Base-by-base conservation (phyloP, 2,888 invertebrate genomes). In the Campoplex nolae region DNA sequence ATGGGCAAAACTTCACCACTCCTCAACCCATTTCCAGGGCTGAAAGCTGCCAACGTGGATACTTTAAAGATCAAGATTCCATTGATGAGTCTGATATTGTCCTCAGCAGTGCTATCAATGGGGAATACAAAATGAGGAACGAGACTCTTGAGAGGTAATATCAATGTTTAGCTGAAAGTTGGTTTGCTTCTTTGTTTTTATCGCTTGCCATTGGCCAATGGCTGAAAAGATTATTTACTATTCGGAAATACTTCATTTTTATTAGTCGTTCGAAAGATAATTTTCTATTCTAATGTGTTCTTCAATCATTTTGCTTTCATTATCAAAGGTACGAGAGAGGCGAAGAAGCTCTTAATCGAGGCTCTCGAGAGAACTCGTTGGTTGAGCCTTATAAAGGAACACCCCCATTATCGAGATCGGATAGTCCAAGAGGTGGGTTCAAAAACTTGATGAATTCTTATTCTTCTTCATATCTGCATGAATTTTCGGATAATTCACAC, bases 341-440 rank as follows among this genome's bases (percentile, higher is more conserved):
- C 81, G 93, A 94, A 74, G 93, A 94, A 89, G 92, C 91, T 58
- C 91, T 93, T 87, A 90, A 92, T 89, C 92, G 92, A 90, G 91
- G 91, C 84, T 92, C 93, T 88, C 91, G 93, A 83, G 94, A 95
- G 89, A 95, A 95, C 87, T 96, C 95, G 67, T 94, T 96, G 76
- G 95, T 96, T 62, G 96, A 96, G 91, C 95, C 96, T 3, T 96
- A 95, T 90, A 93, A 93, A 84, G 90, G 88, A 45, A 90, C 93
- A 32, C 91, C 92, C 58, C 92, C 93, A 11, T 90, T 92, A 89
- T 93, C 93, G 9, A 90, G 90, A 65, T 91, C 91, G 3, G 92
- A 92, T 32, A 94, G 94, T 89, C 93, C 94, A 45, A 91, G 92
- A 88, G 94, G 94, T 94, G 54, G n/a, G 68, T 75, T 80, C 4